Percentiles rank a stretch among this genome's conserved stretches.
These are phyloP conservation scores for Calephelis nemesis DNA, from an alignment of 1,140 invertebrate genomes.

Conservation along the genomic window DNA sequence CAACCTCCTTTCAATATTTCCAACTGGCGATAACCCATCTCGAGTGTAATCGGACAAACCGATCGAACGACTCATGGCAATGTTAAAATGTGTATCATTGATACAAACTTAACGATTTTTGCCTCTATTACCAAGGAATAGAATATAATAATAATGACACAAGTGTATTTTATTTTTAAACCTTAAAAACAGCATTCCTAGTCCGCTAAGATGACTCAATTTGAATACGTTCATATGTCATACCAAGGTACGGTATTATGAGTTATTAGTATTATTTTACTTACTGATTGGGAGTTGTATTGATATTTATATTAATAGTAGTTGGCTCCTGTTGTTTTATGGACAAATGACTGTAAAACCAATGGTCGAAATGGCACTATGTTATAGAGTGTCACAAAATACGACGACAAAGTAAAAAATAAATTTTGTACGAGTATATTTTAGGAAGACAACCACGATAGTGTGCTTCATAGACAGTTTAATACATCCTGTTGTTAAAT, in stretches of 20 bases:
- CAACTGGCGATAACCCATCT: slow-evolving; percentile 55
- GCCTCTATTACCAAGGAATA: slow-evolving; percentile 34
- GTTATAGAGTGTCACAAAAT: no score
- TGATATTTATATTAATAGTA: slow-evolving; percentile 16
- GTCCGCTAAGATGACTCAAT: slow-evolving; percentile 61
- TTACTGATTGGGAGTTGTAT: slow-evolving; percentile 13
- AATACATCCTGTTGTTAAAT: no score
- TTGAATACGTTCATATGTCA: slow-evolving; percentile 53
- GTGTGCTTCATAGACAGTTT: no score
- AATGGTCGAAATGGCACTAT: background rate
- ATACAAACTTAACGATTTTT: slow-evolving; percentile 24
- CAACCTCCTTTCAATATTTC: slow-evolving; percentile 56
- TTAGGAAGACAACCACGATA: no score
- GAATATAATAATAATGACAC: background rate
- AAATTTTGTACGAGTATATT: no score
- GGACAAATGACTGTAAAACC: slow-evolving; percentile 11
- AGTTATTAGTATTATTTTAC: slow-evolving; percentile 17
- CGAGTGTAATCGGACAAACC: slow-evolving; percentile 50
- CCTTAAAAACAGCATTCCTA: slow-evolving; percentile 47
- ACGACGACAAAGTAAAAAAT: no score
- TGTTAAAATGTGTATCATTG: slow-evolving; percentile 23
- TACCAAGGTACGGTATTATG: slow-evolving; percentile 36
- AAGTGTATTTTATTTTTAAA: background rate
- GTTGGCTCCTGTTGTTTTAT: slow-evolving; percentile 11
- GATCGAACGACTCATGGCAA: slow-evolving; percentile 39